Base-by-base conservation (phyloP, 2,888 invertebrate genomes). In the Timandra comae region DNA sequence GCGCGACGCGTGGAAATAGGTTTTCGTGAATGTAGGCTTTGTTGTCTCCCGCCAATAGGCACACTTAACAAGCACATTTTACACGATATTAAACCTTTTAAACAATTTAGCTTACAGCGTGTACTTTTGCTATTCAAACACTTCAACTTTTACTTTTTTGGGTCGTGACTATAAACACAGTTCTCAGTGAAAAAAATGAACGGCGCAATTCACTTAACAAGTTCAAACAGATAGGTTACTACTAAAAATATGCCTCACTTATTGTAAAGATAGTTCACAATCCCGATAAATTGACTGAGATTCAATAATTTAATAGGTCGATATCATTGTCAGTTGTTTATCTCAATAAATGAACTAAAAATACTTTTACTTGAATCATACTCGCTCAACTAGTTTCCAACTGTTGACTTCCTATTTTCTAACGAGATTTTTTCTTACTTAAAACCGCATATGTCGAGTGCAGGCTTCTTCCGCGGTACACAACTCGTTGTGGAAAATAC, bases 401-500 rank as follows among this genome's bases (percentile, higher is more conserved):
- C 62, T 58, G 61, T 66, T 59, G 62, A 70, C 74, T 84, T 81
- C 82, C 80, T 65, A 82, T 82, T 84, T 85, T 84, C 84, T 80
- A 82, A 84, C 82, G 56, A 78, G 79, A 71, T 82, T 74, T 77
- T 74, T 68, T 63, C 63, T 63, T 60, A 52, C 49, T 49, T 56
- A 56, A 51, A 52, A 56, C 43, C 52, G 46, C 56, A 62, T 55
- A 59, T 56, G 58, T 58, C 54, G 62, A 59, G 52, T 52, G 38
- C 55, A 16, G 16, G 54, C 56, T 62, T 67, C 65, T 71, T 75
- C 63, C 61, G 60, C 64, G 6, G 56, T 55, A 43, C 53, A 50
- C 49, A 49, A 48, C 49, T 56, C 48, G 52, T 46, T 63, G 49
- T 71, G 65, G 71, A 72, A 76, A 75, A 64, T 65, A 52, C 64